phyloP scores from a whole-genome alignment of 2,113 vertebrate species.

The Plotosus lineatus region DNA sequence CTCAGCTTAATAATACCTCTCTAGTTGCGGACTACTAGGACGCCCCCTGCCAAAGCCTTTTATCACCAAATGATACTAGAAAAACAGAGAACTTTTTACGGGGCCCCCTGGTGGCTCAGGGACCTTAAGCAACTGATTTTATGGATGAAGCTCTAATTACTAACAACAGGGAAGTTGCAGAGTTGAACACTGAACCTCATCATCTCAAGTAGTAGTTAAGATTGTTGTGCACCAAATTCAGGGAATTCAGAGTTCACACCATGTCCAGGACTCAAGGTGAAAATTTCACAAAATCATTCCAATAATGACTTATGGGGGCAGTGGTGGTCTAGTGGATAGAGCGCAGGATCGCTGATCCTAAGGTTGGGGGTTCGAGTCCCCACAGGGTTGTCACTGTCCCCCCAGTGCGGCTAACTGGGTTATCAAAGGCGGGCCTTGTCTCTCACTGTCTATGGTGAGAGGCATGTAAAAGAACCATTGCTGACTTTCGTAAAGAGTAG shows the following conservation, averaged over 20 bases:
- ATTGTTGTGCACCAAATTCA: neutral
- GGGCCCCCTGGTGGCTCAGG: slow-evolving; percentile 12
- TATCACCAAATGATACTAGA: neutral
- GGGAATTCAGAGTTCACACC: neutral
- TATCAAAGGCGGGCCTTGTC: no score
- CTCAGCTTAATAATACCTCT: slow-evolving; percentile 3
- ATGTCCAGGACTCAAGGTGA: neutral
- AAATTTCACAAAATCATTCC: neutral
- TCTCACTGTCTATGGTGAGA: no score
- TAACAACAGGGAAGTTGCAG: neutral
- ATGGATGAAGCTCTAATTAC: slow-evolving; percentile 4
- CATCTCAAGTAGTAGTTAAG: neutral
- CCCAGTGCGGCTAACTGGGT: no score
- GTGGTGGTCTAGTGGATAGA: no score
- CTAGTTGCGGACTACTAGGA: neutral
- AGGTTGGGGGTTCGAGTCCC: no score
- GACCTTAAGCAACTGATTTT: slow-evolving; percentile 8
- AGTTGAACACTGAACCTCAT: neutral
- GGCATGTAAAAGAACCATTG: no score
- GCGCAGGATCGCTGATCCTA: no score
- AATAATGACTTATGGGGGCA: neutral
- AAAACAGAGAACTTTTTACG: neutral
- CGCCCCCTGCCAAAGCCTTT: slow-evolving; percentile 3
- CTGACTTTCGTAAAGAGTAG: no score
- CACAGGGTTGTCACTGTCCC: no score